Percentiles rank a stretch among this genome's conserved stretches.
Conservation (phyloP, 2,797 vertebrate species). For the Lacerta bilineata region DNA sequence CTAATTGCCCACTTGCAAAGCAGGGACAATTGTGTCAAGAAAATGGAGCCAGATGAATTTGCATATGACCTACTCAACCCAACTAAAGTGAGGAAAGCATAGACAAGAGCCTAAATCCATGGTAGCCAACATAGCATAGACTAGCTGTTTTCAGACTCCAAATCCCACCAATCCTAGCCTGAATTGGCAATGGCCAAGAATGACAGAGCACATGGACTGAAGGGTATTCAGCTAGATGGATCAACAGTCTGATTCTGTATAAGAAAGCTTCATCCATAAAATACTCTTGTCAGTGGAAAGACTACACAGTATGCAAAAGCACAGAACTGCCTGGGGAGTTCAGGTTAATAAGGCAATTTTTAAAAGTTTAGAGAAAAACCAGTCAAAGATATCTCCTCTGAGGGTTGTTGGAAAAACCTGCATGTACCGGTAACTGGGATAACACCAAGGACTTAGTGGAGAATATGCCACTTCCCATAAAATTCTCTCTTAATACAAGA, state of each 20-base stretch:
- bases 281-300: not conserved
- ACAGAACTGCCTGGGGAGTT: not conserved
- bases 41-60: constrained; percentile 33
- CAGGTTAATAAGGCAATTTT: not conserved
- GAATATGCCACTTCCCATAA: constrained; percentile 28
- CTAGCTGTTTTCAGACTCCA: too few relatives aligned
- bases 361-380: not conserved
- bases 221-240: not conserved
- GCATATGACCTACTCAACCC: not conserved
- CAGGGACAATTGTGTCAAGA: constrained; percentile 26
- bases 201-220: too few relatives aligned
- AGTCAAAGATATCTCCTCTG: not conserved
- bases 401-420: not conserved
- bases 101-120: not conserved
- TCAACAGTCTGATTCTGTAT: not conserved
- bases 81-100: not conserved
- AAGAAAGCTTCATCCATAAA: not conserved
- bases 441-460: constrained; percentile 35
- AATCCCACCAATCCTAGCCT: too few relatives aligned
- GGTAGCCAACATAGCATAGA: too few relatives aligned
- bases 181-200: too few relatives aligned
- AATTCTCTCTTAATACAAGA: constrained; percentile 26
- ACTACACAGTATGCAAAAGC: not conserved
- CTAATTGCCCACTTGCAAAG: not conserved
- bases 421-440: fast-evolving